Conservation (phyloP, 2,888 invertebrate genomes). For the Sphaerophoria rueppellii region DNA sequence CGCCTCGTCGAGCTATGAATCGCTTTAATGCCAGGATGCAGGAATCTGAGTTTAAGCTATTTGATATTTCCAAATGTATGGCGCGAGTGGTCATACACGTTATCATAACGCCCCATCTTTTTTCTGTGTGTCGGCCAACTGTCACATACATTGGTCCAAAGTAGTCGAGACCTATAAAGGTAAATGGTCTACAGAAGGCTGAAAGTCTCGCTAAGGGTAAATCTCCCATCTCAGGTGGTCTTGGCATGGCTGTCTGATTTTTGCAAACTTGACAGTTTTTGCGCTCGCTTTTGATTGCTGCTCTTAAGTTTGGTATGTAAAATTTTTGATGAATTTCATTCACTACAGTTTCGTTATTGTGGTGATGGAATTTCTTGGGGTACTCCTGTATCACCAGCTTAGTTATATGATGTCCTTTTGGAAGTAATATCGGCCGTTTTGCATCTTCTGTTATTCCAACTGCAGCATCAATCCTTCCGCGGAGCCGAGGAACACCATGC, state of each 20-base stretch:
- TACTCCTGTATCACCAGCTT: constrained; percentile 3
- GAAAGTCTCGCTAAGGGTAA: constrained; percentile 43
- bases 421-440: constrained; percentile 11
- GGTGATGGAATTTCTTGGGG: constrained; percentile 16
- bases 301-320: constrained; percentile 8
- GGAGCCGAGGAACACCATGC: constrained; percentile 1
- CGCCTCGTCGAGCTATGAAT: constrained; percentile 64
- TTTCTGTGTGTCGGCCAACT: constrained; percentile 48
- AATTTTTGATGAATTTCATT: constrained; percentile 38
- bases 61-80: constrained; percentile 60
- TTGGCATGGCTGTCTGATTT: constrained; percentile 43
- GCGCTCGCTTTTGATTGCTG: constrained; percentile 16
- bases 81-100: constrained; percentile 66
- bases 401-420: constrained; percentile 4
- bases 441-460: neutral
- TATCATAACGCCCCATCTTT: constrained; percentile 58
- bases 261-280: constrained; percentile 30
- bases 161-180: constrained; percentile 48
- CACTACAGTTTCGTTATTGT: constrained; percentile 33
- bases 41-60: constrained; percentile 48
- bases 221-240: neutral
- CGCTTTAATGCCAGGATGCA: constrained; percentile 59
- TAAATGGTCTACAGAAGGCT: constrained; percentile 52
- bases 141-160: constrained; percentile 56
- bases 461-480: constrained; percentile 16